These are phyloP conservation scores for Lasiurus cinereus DNA, from an alignment of 2,113 vertebrate species.

Conservation along the genomic window DNA sequence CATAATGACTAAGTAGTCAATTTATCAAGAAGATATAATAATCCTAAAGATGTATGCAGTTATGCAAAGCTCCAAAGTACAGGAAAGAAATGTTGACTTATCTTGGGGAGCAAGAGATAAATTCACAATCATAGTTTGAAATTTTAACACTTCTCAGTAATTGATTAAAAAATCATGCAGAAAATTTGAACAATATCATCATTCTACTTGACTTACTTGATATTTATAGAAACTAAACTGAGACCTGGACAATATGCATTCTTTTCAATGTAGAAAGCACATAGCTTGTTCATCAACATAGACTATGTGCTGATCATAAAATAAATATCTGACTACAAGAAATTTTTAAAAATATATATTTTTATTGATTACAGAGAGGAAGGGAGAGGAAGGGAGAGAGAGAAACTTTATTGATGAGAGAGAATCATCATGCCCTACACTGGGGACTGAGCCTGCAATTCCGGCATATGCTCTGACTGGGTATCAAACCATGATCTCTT, in stretches of 20 bases:
- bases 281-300: neutral
- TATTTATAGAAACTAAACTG: neutral
- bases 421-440: too few relatives aligned
- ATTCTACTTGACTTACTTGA: neutral
- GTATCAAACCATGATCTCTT: too few relatives aligned
- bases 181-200: neutral
- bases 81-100: neutral
- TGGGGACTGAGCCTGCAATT: too few relatives aligned
- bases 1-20: neutral
- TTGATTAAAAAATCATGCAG: neutral
- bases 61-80: neutral
- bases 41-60: neutral
- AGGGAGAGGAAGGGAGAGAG: too few relatives aligned
- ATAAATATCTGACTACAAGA: neutral
- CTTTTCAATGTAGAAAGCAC: constrained; percentile 1
- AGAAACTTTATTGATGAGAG: too few relatives aligned
- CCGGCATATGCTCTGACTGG: too few relatives aligned
- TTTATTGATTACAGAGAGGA: too few relatives aligned
- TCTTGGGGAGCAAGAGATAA: neutral
- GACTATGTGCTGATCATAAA: neutral
- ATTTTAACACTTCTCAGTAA: neutral
- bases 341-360: neutral
- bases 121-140: neutral
- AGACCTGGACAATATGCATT: neutral
- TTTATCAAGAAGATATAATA: neutral